These are phyloP conservation scores for Pollachius pollachius DNA, from an alignment of 2,113 vertebrate genomes.

Conservation along the genomic window DNA sequence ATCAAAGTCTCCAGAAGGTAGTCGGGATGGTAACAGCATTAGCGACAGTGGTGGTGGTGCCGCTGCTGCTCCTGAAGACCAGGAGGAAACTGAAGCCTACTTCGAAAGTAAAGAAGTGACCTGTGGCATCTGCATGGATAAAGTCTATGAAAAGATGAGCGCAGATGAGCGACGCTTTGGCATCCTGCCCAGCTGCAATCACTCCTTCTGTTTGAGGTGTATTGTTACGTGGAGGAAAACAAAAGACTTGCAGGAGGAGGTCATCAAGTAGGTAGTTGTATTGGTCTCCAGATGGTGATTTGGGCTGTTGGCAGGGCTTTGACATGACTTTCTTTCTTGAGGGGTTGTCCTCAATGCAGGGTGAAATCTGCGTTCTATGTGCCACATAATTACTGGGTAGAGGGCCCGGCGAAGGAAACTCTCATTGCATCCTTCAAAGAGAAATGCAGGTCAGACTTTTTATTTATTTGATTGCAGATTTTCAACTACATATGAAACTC, in stretches of 20 bases:
- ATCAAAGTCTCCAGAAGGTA: background rate
- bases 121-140: conserved; percentile 92
- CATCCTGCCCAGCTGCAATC: conserved; percentile 85
- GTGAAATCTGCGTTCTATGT: conserved; percentile 85
- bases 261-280: conserved; percentile 76
- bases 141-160: conserved; percentile 79
- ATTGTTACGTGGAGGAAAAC: conserved; percentile 83
- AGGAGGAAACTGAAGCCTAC: conserved; percentile 36
- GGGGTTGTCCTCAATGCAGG: conserved; percentile 86
- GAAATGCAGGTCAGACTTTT: conserved; percentile 72
- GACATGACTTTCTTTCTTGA: conserved; percentile 28
- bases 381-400: conserved; percentile 85
- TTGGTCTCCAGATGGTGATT: background rate
- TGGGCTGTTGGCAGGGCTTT: background rate
- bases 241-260: conserved; percentile 65
- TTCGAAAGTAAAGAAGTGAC: conserved; percentile 71
- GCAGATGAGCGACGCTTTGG: conserved; percentile 72
- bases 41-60: conserved; percentile 20
- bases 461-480: background rate
- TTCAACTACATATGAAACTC: background rate
- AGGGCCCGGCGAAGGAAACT: conserved; percentile 72
- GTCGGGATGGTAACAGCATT: background rate
- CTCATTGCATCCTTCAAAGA: conserved; percentile 80
- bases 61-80: conserved; percentile 32
- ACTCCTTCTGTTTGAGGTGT: conserved; percentile 82